Evolutionary conservation across 2,888 invertebrate species (phyloP), one percentile per base, ranked within the genome.

Genomic region (Steinernema scapterisci): DNA sequence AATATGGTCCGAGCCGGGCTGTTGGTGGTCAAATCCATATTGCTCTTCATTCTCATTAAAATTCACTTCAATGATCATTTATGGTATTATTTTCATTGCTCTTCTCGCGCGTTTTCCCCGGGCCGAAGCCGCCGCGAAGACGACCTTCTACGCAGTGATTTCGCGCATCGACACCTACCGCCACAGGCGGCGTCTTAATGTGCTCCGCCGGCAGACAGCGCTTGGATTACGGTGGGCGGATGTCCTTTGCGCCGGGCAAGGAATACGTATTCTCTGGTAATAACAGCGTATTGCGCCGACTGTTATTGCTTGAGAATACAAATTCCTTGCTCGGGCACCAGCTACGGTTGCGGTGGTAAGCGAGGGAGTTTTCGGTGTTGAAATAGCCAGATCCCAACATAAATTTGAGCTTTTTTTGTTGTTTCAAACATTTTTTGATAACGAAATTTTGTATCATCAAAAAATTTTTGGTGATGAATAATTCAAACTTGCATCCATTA

Each of bases 221-320:
- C 48, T 5, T 7, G 38, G 63, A 31, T 38, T 63, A 63, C 63
- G 63, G 63, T 63, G 25, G 63, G 1, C 63, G 27, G 16, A 13
- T 48, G 48, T 16, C 7, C 63, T 13, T 19, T 23, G 54, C 7
- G 31, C 16, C 63, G 63, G 31, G 7, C 63, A 31, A 38, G 19
- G 63, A 19, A 31, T 63, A n/a, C 27, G 63, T 63, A 63, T 63
- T 63, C 63, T 63, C 63, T 27, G 27, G 63, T 63, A 63, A 63
- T 63, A 63, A 63, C 63, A 63, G 63, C 63, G 27, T 16, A 27
- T 16, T 63, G 16, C 7, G 38, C 23, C 16, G 27, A 63, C 63
- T 63, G 63, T 63, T 63, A 63, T 63, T 63, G 63, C 63, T 63
- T 63, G 63, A 63, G 63, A 63, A 63, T 63, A 63, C 63, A 63